These are phyloP conservation scores for Clivina fossor DNA, from an alignment of 2,888 invertebrate genomes.

Conservation along the genomic window DNA sequence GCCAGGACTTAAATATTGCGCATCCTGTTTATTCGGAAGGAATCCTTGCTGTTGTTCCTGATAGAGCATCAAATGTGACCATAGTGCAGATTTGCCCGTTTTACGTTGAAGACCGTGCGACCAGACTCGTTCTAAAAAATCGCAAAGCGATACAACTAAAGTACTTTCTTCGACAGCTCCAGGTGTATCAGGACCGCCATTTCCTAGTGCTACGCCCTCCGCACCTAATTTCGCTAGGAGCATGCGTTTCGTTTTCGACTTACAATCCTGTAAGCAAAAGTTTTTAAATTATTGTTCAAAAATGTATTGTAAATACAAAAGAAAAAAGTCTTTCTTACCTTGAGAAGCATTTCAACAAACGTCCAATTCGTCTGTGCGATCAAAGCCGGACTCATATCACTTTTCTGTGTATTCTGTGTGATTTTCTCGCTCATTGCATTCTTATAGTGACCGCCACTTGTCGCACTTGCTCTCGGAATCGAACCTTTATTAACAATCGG, in stretches of 20 bases:
- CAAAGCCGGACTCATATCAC: constrained; percentile 79
- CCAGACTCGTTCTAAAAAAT: constrained; percentile 96
- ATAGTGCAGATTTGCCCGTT: constrained; percentile 95
- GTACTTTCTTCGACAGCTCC: constrained; percentile 93
- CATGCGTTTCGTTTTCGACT: constrained; percentile 96
- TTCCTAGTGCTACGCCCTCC: constrained; percentile 92
- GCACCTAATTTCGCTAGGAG: constrained; percentile 98
- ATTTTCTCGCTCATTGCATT: constrained; percentile 37
- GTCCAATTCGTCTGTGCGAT: constrained; percentile 97
- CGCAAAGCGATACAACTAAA: constrained; percentile 95
- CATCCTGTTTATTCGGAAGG: constrained; percentile 60
- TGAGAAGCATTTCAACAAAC: constrained; percentile 95
- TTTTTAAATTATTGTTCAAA: constrained; percentile 10
- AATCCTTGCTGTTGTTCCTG: constrained; percentile 78
- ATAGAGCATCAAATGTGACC: constrained; percentile 92
- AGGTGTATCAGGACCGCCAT: constrained; percentile 72
- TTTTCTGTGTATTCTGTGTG: constrained; percentile 45
- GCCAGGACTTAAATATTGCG: constrained; percentile 66
- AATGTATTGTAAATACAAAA: constrained; percentile 13
- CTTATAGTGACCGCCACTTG: constrained; percentile 16
- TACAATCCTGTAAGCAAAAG: constrained; percentile 69
- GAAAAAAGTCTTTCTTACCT: constrained; percentile 60
- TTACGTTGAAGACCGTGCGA: constrained; percentile 95
- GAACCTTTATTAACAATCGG: constrained; percentile 58
- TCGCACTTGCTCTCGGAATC: constrained; percentile 51